phyloP scores from a whole-genome alignment of 2,888 invertebrate species.

The Vannuccia rotundouncinata region DNA sequence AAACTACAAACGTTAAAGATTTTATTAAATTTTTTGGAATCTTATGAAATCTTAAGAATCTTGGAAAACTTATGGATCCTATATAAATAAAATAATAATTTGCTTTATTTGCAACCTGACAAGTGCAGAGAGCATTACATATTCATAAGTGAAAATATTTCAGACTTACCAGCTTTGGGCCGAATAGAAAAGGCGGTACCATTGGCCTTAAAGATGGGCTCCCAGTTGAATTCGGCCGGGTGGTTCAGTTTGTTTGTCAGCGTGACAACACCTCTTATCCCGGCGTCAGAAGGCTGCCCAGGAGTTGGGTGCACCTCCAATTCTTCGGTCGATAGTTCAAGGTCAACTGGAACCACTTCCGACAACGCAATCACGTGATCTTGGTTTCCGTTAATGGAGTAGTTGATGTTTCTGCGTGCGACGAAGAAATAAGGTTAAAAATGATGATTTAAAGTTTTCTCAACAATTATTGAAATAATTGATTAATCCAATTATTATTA shows the following conservation, averaged over 20 bases:
- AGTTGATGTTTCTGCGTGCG: constrained; percentile 50
- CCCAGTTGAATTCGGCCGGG: constrained; percentile 56
- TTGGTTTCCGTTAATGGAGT: constrained; percentile 53
- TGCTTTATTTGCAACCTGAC: too few relatives aligned
- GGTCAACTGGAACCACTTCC: constrained; percentile 51
- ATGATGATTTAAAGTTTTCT: not conserved
- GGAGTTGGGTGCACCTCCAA: constrained; percentile 48
- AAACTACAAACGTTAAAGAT: too few relatives aligned
- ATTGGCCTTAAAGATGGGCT: constrained; percentile 50
- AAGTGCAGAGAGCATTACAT: too few relatives aligned
- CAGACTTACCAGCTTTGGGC: constrained; percentile 54
- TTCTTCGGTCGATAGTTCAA: constrained; percentile 49
- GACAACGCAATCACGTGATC: constrained; percentile 54
- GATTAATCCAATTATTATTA: too few relatives aligned
- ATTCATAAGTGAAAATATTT: too few relatives aligned
- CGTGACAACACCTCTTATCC: constrained; percentile 52
- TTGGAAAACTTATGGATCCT: too few relatives aligned
- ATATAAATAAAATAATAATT: too few relatives aligned
- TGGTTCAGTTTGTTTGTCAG: constrained; percentile 53
- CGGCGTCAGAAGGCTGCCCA: constrained; percentile 52
- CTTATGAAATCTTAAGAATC: too few relatives aligned
- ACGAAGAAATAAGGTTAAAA: not conserved
- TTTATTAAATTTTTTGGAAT: too few relatives aligned
- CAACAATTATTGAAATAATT: not conserved
- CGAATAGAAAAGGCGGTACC: constrained; percentile 56